phyloP scores from a whole-genome alignment of 2,113 vertebrate genomes.

The Lophochroa leadbeateri region DNA sequence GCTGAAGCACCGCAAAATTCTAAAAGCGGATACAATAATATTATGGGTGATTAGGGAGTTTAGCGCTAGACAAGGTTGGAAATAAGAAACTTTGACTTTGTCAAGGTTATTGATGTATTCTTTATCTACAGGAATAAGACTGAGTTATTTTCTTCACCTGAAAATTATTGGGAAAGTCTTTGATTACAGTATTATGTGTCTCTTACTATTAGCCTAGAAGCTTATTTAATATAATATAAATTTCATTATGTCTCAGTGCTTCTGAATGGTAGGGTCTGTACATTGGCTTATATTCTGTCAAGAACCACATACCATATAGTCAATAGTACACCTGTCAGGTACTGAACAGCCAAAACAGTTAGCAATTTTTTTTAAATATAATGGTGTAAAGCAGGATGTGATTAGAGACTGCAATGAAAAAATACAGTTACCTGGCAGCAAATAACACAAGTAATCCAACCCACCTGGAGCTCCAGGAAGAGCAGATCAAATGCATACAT shows the following conservation, averaged over 20 bases:
- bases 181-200: background rate
- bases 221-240: background rate
- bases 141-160: background rate
- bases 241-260: background rate
- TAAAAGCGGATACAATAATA: background rate
- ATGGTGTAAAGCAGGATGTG: background rate
- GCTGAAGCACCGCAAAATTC: background rate
- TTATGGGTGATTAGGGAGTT: background rate
- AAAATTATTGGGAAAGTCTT: background rate
- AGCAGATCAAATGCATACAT: background rate
- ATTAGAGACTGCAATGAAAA: background rate
- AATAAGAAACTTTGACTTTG: constrained; percentile 26
- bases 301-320: accelerated
- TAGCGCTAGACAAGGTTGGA: background rate
- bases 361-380: background rate
- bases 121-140: background rate
- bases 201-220: background rate
- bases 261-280: background rate
- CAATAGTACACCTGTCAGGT: background rate
- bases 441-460: background rate
- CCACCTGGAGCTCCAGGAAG: background rate
- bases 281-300: background rate
- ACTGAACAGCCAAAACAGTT: background rate
- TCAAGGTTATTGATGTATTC: constrained; percentile 43
- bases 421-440: background rate